Evolutionary conservation across 2,113 vertebrate species (phyloP), one percentile per base, ranked within the genome.

Genomic region (Petroica traversi): DNA sequence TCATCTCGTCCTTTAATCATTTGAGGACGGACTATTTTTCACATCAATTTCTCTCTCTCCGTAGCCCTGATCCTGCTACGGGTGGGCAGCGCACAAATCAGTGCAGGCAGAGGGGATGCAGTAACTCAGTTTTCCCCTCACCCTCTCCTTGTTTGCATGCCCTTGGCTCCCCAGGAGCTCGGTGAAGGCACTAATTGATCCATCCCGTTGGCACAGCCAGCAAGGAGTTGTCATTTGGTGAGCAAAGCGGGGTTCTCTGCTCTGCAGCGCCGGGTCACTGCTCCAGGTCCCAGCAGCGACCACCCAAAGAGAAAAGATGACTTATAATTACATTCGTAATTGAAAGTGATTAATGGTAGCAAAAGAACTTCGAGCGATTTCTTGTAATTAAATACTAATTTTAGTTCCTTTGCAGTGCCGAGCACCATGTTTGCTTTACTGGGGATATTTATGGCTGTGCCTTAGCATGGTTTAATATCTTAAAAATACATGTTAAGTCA

Each of bases 261-360:
- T 17, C 55, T 26, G 72, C 62, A 87, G 86, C 19, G 1, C 25
- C 10, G 89, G 96, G 95, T 89, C 89, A 88, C 29, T 0, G 19
- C 68, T 84, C 29, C 72, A 6, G 78, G 93, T 96, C 94, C 94
- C 93, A 34, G 88, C 81, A 81, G 95, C 84, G 88, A 82, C 96
- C 96, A 96, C 97, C 97, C 96, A 96, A 97, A 96, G 96, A 97
- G 97, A 87, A 58, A 92, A 93, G 84, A 95, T 94, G 97, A 79
- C 81, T 97, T 95, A 34, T 97, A 97, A 97, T 97, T 97, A 96
- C 95, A 85, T 67, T 93, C 83, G 2, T 97, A 97, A 97, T 97
- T 97, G 96, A 91, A 96, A 97, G 94, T 97, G 97, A 97, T 97
- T 97, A 97, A 97, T 97, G 95, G 96, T 55, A 97, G 96, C 84